Evolutionary conservation across 2,797 vertebrate genomes (phyloP), one percentile per base, ranked within the genome.

Genomic region (Micromesistius poutassou): DNA sequence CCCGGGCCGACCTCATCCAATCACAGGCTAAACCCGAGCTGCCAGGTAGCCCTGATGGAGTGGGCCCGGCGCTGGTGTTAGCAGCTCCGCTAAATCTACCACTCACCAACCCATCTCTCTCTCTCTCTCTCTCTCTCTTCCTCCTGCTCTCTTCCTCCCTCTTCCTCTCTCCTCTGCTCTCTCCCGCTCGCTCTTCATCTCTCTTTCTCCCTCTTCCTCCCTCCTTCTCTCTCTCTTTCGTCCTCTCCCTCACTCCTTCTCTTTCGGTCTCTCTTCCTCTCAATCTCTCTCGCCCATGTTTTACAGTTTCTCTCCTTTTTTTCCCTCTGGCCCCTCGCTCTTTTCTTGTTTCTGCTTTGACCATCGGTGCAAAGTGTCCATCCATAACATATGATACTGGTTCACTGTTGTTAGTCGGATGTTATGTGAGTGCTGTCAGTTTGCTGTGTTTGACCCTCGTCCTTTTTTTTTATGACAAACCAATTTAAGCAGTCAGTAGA

Each of bases 401-500:
- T 30, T 68, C 25, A 68, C n/a, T 25, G n/a, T 68, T 16, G 28
- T 68, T 28, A 13, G 62, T 68, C 62, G 0, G 62, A 68, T 40
- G 35, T 73, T 73, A 1, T 73, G 19, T 36, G 36, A 72, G 71
- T 36, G 71, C 22, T 19, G 33, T 72, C 71, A 72, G 19, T n/a
- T 36, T 19, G 71, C 71, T 40, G 35, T 38, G 72, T 25, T n/a
- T 40, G 35, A 38, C 33, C 38, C 19, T 40, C 62, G 8, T 72
- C n/a, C 35, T 77, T 3, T 30, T 77, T 3, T 79, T 16, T 19
- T 22, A 2, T 31, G 13, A 30, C 36, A n/a, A 72, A 42, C 7
- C 31, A 35, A 19, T 22, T 30, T 71, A 86, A 86, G 22, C 87
- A 89, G 77, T 87, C 89, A 83, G 7, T 84, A 84, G 89, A 86